Conservation (phyloP, 2,888 invertebrate species). For the Campaea margaritaria region DNA sequence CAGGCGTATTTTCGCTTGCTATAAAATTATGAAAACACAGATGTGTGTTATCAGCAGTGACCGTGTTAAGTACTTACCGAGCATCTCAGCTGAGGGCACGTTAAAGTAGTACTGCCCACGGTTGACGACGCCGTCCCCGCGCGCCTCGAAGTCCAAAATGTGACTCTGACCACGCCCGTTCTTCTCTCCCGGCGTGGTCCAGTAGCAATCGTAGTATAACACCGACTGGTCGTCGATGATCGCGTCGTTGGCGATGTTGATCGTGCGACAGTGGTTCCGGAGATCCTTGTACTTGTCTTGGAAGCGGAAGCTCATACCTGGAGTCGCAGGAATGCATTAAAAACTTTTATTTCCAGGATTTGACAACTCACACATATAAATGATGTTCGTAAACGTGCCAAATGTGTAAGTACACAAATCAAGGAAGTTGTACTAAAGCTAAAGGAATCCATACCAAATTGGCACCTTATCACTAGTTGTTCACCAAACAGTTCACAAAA, state of each 20-base stretch:
- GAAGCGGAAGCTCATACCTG: slow-evolving; percentile 80
- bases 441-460: no score
- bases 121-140: slow-evolving; percentile 65
- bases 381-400: no score
- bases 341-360: no score
- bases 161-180: slow-evolving; percentile 71
- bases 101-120: slow-evolving; percentile 77
- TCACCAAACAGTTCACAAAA: no score
- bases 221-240: slow-evolving; percentile 72
- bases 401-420: no score
- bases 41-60: no score
- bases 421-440: no score
- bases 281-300: slow-evolving; percentile 56
- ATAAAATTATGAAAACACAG: no score
- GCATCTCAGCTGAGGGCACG: slow-evolving; percentile 72
- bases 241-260: slow-evolving; percentile 69
- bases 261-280: slow-evolving; percentile 73
- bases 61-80: slow-evolving; percentile 74
- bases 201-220: slow-evolving; percentile 78
- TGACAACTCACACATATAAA: no score
- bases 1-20: no score
- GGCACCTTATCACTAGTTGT: no score
- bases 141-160: slow-evolving; percentile 74
- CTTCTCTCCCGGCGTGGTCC: slow-evolving; percentile 65
- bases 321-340: no score